Conservation (phyloP, 2,797 vertebrate species). For the Anguilla pacifica region DNA sequence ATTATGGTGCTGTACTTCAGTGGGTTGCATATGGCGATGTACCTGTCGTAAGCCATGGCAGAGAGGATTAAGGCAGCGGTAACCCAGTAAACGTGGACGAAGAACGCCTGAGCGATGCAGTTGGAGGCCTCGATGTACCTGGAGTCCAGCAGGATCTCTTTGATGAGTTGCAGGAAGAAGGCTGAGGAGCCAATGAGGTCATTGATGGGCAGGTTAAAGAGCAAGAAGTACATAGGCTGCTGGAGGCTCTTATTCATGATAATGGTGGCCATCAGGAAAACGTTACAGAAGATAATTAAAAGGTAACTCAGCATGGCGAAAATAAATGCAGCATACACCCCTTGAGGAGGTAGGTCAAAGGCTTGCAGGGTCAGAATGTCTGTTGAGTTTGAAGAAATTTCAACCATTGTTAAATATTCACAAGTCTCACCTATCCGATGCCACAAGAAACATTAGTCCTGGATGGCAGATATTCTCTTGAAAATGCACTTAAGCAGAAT, state of each 20-base stretch:
- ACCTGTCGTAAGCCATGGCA: constrained; percentile 77
- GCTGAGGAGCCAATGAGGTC: constrained; percentile 70
- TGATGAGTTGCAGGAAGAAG: constrained; percentile 66
- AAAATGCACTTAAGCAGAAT: neutral
- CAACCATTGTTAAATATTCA: neutral
- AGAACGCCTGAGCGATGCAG: constrained; percentile 80
- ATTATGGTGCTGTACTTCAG: constrained; percentile 73
- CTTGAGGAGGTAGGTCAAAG: too few species aligned
- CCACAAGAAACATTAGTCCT: neutral
- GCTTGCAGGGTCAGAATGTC: constrained; percentile 12
- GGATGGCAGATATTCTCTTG: neutral
- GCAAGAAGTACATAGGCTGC: constrained; percentile 69
- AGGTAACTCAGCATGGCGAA: constrained; percentile 67
- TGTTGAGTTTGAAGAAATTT: constrained; percentile 51
- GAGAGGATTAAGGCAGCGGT: constrained; percentile 63
- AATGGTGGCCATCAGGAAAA: constrained; percentile 64
- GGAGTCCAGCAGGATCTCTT: constrained; percentile 62
- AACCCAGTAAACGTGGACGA: constrained; percentile 74
- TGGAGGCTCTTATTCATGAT: constrained; percentile 67
- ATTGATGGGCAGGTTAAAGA: constrained; percentile 69
- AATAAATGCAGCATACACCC: constrained; percentile 53
- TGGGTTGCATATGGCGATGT: constrained; percentile 76
- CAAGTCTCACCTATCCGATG: neutral
- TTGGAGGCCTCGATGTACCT: constrained; percentile 62
- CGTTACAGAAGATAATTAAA: constrained; percentile 71